Evolutionary conservation across 2,113 vertebrate species (phyloP), one percentile per base, ranked within the genome.

Genomic region (Chloebia gouldiae): DNA sequence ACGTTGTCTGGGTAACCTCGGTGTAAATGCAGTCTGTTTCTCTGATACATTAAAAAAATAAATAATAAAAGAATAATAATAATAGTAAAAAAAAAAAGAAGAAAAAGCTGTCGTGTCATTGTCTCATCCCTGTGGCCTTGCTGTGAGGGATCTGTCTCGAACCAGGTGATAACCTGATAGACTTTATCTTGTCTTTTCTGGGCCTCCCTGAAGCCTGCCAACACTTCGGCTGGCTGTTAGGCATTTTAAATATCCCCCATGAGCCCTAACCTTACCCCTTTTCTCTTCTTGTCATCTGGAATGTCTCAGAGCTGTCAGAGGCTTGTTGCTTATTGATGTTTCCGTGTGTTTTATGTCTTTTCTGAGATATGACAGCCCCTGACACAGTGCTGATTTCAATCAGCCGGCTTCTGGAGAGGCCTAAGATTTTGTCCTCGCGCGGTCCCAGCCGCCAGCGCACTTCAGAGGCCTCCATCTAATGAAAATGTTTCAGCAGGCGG

Each of bases 321-420:
- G 98, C 99, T 99, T 99, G 99, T 99, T 99, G 99, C 99, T 99
- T 99, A 99, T 99, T 99, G 99, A 99, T 99, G 99, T 99, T 98
- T 98, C 98, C 98, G 98, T 98, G 99, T 99, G 99, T 99, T 99
- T 99, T 99, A 99, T 99, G 99, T 99, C 99, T 98, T 98, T 97
- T 98, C 98, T 98, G 98, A 98, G 99, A 98, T 99, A 99, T 99
- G 99, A 99, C 98, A 98, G 98, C 98, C 98, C 97, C 97, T 99
- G 99, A 99, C 99, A 99, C 97, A 96, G 98, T 97, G 98, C 98
- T 99, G 99, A 99, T 99, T 99, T 99, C 99, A 99, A 99, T 99
- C 99, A 99, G 98, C 95, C 98, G 59, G 98, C 98, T 98, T 98
- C 98, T 98, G 93, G 98, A 98, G 97, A 98, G 98, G 94, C 97